Evolutionary conservation across 2,888 invertebrate species (phyloP).

Genomic region (Gonocerus acuteangulatus): DNA sequence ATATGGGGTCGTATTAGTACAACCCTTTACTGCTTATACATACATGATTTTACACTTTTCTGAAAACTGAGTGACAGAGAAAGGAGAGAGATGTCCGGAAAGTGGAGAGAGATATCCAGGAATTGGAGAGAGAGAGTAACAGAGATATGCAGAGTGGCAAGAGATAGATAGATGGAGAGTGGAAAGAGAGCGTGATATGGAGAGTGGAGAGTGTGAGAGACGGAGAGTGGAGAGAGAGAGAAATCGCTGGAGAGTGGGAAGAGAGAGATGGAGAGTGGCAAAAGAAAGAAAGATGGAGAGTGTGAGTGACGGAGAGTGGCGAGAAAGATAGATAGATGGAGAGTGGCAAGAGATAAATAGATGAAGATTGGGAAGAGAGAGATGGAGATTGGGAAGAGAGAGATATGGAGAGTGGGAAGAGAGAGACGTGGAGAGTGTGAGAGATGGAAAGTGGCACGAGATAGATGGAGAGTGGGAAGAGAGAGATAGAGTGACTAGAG

Average conservation of each 20-base stretch:
- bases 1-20: no score
- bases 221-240: slow-evolving; percentile 11
- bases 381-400: slow-evolving; percentile 13
- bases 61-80: no score
- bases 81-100: no score
- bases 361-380: background rate
- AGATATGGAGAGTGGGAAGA: no score
- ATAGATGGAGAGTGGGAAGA: background rate
- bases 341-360: slow-evolving; percentile 8
- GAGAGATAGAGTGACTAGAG: slow-evolving; percentile 4
- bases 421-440: background rate
- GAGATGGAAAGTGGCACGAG: background rate
- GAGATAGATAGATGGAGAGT: background rate
- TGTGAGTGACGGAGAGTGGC: background rate
- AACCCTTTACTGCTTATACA: no score
- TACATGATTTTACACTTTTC: no score
- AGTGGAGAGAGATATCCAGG: no score
- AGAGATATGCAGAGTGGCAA: no score
- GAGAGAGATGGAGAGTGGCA: no score
- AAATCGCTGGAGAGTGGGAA: background rate
- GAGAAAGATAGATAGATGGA: background rate
- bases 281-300: slow-evolving; percentile 1
- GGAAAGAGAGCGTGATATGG: background rate
- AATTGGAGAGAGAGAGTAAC: no score
- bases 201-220: background rate